phyloP scores from a whole-genome alignment of 2,113 vertebrate genomes.

The Rhipidura dahli region DNA sequence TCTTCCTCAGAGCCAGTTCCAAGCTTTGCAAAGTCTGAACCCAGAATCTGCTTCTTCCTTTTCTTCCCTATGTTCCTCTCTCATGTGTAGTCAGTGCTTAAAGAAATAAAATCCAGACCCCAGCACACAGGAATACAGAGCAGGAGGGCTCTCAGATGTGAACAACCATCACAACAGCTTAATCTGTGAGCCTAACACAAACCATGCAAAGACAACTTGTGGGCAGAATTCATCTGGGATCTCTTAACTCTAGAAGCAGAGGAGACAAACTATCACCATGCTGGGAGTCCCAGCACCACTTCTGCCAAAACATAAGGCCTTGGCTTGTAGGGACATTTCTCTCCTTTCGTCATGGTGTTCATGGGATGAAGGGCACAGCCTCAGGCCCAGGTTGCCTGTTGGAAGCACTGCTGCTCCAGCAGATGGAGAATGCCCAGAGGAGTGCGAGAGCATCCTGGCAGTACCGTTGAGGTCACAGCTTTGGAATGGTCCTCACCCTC shows the following conservation, averaged over 20 bases:
- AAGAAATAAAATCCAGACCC: background rate
- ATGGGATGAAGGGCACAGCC: accelerated
- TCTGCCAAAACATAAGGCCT: background rate
- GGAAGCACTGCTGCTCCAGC: background rate
- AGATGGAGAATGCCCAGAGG: background rate
- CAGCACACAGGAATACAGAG: background rate
- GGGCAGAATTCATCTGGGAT: background rate
- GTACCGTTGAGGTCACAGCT: background rate
- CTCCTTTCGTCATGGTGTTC: accelerated
- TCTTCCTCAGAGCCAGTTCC: background rate
- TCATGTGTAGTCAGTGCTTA: background rate
- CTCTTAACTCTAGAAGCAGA: background rate
- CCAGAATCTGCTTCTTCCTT: background rate
- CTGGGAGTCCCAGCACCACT: accelerated
- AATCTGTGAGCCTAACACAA: background rate
- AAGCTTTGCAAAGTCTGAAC: background rate
- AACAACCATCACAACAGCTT: background rate
- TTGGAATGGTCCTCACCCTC: background rate
- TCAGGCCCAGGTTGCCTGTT: background rate
- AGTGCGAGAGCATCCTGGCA: background rate
- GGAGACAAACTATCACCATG: background rate
- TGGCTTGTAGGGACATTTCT: background rate
- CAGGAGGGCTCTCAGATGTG: accelerated
- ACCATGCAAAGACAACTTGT: background rate
- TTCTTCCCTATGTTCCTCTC: background rate